Evolutionary conservation across 2,888 invertebrate species (phyloP).

Genomic region (Spatulosminthurus flaviceps): DNA sequence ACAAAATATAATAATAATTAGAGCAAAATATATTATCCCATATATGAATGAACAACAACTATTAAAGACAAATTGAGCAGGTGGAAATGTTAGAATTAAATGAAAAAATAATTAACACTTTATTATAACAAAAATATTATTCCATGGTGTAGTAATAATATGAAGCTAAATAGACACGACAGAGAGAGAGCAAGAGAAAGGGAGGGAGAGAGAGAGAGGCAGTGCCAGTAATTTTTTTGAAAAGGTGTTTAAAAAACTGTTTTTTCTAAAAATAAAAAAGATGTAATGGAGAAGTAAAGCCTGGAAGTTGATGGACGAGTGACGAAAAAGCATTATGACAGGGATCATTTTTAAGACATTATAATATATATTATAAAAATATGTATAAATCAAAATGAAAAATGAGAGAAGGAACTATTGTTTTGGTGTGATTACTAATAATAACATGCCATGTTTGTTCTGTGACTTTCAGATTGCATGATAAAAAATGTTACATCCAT

Average conservation of each 20-base stretch:
- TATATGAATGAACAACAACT: too few species aligned
- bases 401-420: conserved; percentile 31
- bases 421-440: conserved; percentile 37
- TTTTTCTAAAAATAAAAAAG: not conserved
- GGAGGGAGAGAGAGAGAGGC: too few species aligned
- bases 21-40: too few species aligned
- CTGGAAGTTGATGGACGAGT: conserved; percentile 24
- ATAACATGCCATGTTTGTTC: conserved; percentile 40
- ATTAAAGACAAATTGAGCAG: too few species aligned
- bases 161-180: too few species aligned
- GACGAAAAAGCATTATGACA: conserved; percentile 23
- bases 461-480: conserved; percentile 57
- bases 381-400: conserved; percentile 26
- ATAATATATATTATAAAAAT: conserved; percentile 6
- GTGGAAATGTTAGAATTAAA: too few species aligned
- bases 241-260: not conserved
- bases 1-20: too few species aligned
- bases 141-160: too few species aligned
- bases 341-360: conserved; percentile 1
- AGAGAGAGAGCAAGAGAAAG: too few species aligned
- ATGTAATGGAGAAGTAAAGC: not conserved
- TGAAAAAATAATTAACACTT: too few species aligned
- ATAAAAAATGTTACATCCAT: conserved; percentile 52
- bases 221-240: not conserved
- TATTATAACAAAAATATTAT: too few species aligned